These are phyloP conservation scores for Gymnothorax reevesii DNA, from an alignment of 2,797 vertebrate genomes.

Conservation along the genomic window DNA sequence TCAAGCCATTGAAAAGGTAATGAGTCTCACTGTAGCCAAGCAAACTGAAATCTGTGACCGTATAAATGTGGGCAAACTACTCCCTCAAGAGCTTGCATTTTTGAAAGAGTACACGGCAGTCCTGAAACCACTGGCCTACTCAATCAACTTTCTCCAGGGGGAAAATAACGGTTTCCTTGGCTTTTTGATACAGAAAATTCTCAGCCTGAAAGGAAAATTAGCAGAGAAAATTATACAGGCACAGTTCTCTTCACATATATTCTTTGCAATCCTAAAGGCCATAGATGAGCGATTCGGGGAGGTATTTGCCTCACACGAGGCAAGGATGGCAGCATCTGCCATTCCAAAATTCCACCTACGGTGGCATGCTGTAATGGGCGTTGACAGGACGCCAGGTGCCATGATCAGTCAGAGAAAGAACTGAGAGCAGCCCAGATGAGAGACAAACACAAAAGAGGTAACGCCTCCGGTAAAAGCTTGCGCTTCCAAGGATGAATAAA, in stretches of 20 bases:
- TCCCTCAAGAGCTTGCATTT: constrained; percentile 68
- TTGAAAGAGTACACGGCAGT: constrained; percentile 68
- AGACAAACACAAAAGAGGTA: no score
- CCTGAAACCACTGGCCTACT: constrained; percentile 73
- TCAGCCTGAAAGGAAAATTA: constrained; percentile 73
- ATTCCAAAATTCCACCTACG: constrained; percentile 71
- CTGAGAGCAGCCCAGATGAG: no score
- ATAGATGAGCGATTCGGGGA: constrained; percentile 69
- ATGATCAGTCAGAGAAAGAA: no score
- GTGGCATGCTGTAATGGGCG: no score
- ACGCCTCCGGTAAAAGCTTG: no score
- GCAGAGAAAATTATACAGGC: constrained; percentile 64
- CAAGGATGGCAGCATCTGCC: constrained; percentile 67
- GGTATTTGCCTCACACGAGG: constrained; percentile 67
- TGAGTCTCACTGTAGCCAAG: constrained; percentile 64
- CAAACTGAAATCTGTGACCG: constrained; percentile 66
- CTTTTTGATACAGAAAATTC: constrained; percentile 69
- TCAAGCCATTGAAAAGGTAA: constrained; percentile 67
- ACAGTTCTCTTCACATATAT: constrained; percentile 60
- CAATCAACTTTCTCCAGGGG: constrained; percentile 65
- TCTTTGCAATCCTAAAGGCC: constrained; percentile 56
- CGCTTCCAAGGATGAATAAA: no score
- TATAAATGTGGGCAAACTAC: constrained; percentile 61
- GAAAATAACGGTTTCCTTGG: constrained; percentile 50
- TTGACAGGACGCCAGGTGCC: no score